phyloP scores from a whole-genome alignment of 2,113 vertebrate species.

The Strix uralensis region DNA sequence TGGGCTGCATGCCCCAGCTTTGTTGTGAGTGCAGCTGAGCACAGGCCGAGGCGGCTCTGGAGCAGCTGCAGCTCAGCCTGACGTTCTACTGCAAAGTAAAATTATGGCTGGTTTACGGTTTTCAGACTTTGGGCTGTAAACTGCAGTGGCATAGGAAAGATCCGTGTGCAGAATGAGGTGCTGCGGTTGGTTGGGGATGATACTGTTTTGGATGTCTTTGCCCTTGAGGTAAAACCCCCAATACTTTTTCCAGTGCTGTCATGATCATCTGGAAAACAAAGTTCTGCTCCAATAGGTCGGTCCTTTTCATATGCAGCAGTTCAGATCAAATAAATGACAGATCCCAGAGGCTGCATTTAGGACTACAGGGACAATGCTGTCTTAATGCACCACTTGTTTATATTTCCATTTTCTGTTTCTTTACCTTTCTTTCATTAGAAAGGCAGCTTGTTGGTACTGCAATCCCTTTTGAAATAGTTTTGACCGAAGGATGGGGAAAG shows the following conservation, averaged over 20 bases:
- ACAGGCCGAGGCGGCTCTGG: neutral
- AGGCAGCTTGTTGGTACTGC: neutral
- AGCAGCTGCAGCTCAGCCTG: neutral
- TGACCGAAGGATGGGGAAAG: neutral
- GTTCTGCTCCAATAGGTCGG: neutral
- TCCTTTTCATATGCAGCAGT: neutral
- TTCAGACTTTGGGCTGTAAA: neutral
- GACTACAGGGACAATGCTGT: neutral
- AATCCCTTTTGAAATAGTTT: neutral
- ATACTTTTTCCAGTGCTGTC: accelerated
- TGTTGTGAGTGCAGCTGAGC: neutral
- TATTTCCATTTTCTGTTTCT: neutral
- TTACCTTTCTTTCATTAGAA: neutral
- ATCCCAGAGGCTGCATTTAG: neutral
- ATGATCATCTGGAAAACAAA: neutral
- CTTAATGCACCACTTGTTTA: neutral
- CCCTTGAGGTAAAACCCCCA: neutral
- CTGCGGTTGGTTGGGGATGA: neutral
- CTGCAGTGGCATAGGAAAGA: neutral
- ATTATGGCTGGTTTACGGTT: neutral
- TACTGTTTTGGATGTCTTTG: neutral
- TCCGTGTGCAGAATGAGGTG: neutral
- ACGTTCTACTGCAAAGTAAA: neutral
- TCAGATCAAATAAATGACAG: neutral
- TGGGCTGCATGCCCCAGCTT: neutral